These are phyloP conservation scores for Limnodromus scolopaceus DNA, from an alignment of 2,797 vertebrate genomes.

Conservation along the genomic window DNA sequence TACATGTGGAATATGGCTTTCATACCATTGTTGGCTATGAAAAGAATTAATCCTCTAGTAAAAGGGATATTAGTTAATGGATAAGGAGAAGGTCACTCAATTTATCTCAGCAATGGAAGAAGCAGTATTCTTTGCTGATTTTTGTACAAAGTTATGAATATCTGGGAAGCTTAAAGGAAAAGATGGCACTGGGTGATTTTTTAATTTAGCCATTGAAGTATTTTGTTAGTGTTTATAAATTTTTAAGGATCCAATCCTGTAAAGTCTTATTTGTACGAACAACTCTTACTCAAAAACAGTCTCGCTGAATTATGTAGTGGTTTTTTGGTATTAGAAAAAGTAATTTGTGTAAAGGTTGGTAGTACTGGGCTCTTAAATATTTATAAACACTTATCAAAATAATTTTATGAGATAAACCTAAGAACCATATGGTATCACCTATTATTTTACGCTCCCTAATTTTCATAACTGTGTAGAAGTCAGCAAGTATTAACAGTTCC, in stretches of 20 bases:
- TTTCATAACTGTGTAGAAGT: background rate
- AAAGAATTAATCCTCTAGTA: background rate
- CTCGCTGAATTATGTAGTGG: background rate
- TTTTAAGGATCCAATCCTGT: background rate
- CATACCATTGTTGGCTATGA: background rate
- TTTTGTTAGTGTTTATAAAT: slow-evolving; percentile 33
- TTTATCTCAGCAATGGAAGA: background rate
- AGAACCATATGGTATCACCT: background rate
- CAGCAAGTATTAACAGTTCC: background rate
- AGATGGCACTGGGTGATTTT: background rate
- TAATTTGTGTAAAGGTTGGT: background rate
- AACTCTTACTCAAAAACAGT: background rate
- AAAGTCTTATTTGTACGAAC: background rate
- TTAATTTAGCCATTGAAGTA: slow-evolving; percentile 12
- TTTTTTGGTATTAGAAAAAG: background rate
- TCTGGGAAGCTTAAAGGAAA: slow-evolving; percentile 6
- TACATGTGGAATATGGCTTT: slow-evolving; percentile 2
- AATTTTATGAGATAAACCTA: slow-evolving; percentile 28
- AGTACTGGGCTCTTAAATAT: background rate
- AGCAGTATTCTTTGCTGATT: background rate
- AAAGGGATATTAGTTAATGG: slow-evolving; percentile 21
- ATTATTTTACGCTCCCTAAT: slow-evolving; percentile 8
- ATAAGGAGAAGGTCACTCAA: slow-evolving; percentile 3
- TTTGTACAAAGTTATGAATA: background rate
- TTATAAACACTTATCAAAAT: slow-evolving; percentile 27